These are phyloP conservation scores for Pomatostomus ruficeps DNA, from an alignment of 2,113 vertebrate species.

Conservation along the genomic window DNA sequence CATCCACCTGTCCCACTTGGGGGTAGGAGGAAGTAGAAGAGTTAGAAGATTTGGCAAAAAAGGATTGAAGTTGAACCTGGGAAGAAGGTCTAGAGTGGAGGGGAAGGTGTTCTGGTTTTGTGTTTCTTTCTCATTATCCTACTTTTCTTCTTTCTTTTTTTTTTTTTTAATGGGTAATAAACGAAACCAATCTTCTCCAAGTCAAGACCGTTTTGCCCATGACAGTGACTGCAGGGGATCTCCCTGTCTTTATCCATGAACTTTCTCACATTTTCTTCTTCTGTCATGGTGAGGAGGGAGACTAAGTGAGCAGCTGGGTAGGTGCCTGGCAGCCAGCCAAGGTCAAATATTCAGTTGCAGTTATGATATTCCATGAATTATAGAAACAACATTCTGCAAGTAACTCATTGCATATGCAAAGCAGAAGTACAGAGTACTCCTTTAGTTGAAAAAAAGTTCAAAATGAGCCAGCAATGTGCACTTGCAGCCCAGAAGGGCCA, in stretches of 20 bases:
- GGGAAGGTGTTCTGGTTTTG: not conserved
- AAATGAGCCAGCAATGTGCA: fast-evolving
- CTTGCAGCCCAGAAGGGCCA: not conserved
- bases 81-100: not conserved
- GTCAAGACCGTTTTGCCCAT: not conserved
- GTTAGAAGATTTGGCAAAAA: not conserved
- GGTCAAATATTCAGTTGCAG: not conserved
- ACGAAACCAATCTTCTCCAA: not conserved
- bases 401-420: not conserved
- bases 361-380: not conserved
- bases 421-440: not conserved
- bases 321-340: not conserved
- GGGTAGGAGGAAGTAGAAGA: not conserved
- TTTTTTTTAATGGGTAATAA: not conserved
- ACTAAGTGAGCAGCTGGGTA: not conserved
- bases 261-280: not conserved
- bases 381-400: not conserved
- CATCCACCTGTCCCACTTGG: not conserved
- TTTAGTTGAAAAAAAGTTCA: not conserved
- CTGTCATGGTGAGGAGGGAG: not conserved
- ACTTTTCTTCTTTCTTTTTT: not conserved
- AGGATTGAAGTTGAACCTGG: not conserved
- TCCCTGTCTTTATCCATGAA: not conserved
- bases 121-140: not conserved
- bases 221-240: not conserved